Conservation (phyloP, 2,113 vertebrate genomes). For the Hylia prasina region DNA sequence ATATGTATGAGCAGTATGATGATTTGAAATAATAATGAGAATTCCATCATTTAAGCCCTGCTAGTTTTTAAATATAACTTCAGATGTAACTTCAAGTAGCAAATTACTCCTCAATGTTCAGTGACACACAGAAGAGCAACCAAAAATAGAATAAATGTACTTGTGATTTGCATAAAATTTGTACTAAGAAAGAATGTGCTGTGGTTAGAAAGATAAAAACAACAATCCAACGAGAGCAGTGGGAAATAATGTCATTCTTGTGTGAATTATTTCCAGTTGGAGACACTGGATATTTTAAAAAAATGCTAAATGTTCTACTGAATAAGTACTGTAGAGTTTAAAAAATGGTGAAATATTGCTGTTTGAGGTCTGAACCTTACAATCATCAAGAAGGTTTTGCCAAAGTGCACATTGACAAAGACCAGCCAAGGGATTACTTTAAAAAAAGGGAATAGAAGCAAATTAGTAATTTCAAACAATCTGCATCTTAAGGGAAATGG, state of each 20-base stretch:
- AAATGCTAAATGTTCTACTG: background rate
- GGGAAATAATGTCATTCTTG: background rate
- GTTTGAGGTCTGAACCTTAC: background rate
- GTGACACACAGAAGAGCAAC: background rate
- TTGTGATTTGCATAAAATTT: background rate
- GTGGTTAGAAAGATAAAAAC: background rate
- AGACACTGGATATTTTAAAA: background rate
- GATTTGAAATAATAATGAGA: background rate
- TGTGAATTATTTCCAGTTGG: background rate
- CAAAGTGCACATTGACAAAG: background rate
- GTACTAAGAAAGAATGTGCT: background rate
- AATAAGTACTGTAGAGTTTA: background rate
- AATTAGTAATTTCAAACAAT: background rate
- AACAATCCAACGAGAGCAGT: background rate
- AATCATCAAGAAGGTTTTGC: background rate
- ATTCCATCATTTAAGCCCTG: background rate
- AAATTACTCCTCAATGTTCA: background rate
- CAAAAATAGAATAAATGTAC: background rate
- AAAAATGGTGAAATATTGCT: background rate
- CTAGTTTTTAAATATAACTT: background rate
- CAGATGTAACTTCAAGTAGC: background rate
- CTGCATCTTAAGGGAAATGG: background rate
- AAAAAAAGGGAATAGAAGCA: background rate
- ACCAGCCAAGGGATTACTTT: background rate
- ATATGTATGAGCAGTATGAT: background rate